phyloP scores from a whole-genome alignment of 2,888 invertebrate species.

The Polydrusus pterygomalis region DNA sequence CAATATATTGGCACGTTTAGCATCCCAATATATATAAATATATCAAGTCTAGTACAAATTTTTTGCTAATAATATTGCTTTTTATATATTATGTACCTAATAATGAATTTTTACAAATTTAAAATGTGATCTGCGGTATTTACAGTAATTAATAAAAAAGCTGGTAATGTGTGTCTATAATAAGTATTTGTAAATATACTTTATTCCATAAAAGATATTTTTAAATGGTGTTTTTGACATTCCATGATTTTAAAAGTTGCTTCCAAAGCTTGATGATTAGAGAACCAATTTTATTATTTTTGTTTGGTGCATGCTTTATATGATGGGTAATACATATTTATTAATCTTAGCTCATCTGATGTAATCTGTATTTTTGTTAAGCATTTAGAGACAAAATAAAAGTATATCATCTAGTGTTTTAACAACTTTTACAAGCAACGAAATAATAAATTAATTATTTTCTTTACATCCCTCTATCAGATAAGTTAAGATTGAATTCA shows the following conservation, averaged over 20 bases:
- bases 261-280: no score
- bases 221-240: constrained; percentile 8
- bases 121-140: constrained; percentile 37
- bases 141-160: not conserved
- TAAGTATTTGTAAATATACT: constrained; percentile 30
- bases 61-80: constrained; percentile 43
- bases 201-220: constrained; percentile 26
- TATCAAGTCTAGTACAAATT: constrained; percentile 38
- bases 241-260: not conserved
- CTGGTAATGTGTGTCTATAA: constrained; percentile 7
- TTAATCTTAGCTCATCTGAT: no score
- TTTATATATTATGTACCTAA: constrained; percentile 29
- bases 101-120: constrained; percentile 8
- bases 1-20: constrained; percentile 45
- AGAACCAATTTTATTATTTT: no score
- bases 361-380: no score
- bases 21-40: constrained; percentile 24
- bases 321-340: no score
- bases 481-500: no score
- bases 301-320: no score
- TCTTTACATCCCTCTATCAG: no score
- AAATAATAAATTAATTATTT: no score
- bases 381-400: no score
- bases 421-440: no score
- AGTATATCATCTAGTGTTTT: no score